Conservation (phyloP, 2,113 vertebrate species). For the Onychostruthus taczanowskii region DNA sequence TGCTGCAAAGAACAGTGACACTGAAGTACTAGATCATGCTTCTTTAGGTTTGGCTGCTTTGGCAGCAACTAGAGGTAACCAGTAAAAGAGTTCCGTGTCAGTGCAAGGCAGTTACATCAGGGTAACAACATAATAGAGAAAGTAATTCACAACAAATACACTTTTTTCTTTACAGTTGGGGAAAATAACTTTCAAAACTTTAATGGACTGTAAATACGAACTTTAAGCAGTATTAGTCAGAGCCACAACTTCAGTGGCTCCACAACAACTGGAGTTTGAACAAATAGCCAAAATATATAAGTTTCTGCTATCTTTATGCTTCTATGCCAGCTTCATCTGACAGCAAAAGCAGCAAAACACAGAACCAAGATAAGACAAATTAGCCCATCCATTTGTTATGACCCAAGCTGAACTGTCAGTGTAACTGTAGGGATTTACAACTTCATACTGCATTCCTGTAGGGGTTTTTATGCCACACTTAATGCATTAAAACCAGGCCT, state of each 20-base stretch:
- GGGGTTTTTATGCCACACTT: not conserved
- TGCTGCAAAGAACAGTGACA: not conserved
- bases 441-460: not conserved
- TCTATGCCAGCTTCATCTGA: not conserved
- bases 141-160: not conserved
- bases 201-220: not conserved
- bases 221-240: not conserved
- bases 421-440: not conserved
- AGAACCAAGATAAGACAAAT: not conserved
- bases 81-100: accelerated
- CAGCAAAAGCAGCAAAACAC: not conserved
- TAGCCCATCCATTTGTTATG: not conserved
- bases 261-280: not conserved
- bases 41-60: not conserved
- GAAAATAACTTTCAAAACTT: not conserved
- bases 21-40: accelerated
- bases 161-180: not conserved
- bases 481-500: not conserved
- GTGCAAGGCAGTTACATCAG: not conserved
- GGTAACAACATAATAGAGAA: not conserved
- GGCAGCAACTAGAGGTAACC: not conserved
- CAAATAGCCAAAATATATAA: not conserved
- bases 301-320: not conserved
- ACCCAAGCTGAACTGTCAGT: not conserved
- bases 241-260: not conserved